These are phyloP conservation scores for Drosophila robusta DNA, from an alignment of 2,888 invertebrate genomes.

Conservation along the genomic window DNA sequence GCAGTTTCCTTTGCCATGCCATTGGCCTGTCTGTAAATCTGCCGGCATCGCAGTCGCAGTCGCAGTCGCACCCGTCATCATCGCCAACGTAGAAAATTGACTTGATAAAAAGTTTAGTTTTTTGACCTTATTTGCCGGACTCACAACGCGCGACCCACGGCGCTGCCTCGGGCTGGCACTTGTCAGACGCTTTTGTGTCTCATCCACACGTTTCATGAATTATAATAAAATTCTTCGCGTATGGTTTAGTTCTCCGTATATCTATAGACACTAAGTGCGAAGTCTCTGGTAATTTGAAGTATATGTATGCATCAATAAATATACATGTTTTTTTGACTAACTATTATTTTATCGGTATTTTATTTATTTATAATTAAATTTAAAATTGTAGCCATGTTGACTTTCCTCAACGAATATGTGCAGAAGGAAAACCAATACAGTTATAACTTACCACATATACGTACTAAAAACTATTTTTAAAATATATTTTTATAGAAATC, in stretches of 20 bases:
- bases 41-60: constrained; percentile 25
- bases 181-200: constrained; percentile 60
- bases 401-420: too few relatives aligned
- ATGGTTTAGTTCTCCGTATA: constrained; percentile 16
- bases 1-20: constrained; percentile 65
- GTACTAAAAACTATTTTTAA: too few relatives aligned
- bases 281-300: too few relatives aligned
- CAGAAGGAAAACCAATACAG: too few relatives aligned
- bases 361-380: too few relatives aligned
- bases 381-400: too few relatives aligned
- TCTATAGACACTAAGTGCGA: constrained; percentile 2
- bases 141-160: constrained; percentile 2
- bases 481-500: too few relatives aligned
- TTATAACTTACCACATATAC: too few relatives aligned
- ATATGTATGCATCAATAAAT: background rate
- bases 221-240: constrained; percentile 65
- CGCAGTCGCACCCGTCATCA: constrained; percentile 22
- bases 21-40: constrained; percentile 71
- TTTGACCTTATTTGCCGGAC: constrained; percentile 59
- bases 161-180: constrained; percentile 36
- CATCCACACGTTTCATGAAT: constrained; percentile 70
- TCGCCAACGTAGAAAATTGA: constrained; percentile 73
- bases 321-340: background rate
- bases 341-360: too few relatives aligned
- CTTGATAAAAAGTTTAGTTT: constrained; percentile 73